Conservation (phyloP, 2,113 vertebrate genomes). For the Lamprotornis superbus region DNA sequence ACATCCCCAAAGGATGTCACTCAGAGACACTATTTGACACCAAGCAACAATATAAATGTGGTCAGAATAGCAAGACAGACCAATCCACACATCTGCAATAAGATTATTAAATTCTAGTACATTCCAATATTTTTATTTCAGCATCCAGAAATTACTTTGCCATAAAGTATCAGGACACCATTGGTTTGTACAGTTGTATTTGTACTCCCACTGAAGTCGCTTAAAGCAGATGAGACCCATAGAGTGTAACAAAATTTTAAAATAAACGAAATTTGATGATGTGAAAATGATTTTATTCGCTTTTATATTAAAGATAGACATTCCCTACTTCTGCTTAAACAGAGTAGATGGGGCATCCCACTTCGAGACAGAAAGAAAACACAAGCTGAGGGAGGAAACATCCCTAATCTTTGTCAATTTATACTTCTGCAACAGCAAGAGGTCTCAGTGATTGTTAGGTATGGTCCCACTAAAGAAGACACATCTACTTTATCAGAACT, state of each 20-base stretch:
- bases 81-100: neutral
- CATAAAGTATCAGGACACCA: rapidly evolving
- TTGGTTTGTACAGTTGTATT: neutral
- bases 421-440: neutral
- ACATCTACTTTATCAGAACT: neutral
- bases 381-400: neutral
- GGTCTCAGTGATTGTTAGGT: neutral
- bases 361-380: neutral
- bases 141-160: neutral
- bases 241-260: rapidly evolving
- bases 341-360: neutral
- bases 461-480: neutral
- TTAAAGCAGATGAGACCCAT: neutral
- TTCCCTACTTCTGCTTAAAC: neutral
- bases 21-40: neutral
- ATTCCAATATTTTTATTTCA: neutral
- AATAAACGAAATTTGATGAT: neutral
- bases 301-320: neutral
- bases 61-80: neutral
- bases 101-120: neutral
- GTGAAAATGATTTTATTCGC: neutral
- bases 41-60: neutral
- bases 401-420: neutral
- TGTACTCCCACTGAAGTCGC: neutral
- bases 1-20: neutral